Base-by-base conservation (phyloP, 2,888 invertebrate species). In the Acrobasis consociella region DNA sequence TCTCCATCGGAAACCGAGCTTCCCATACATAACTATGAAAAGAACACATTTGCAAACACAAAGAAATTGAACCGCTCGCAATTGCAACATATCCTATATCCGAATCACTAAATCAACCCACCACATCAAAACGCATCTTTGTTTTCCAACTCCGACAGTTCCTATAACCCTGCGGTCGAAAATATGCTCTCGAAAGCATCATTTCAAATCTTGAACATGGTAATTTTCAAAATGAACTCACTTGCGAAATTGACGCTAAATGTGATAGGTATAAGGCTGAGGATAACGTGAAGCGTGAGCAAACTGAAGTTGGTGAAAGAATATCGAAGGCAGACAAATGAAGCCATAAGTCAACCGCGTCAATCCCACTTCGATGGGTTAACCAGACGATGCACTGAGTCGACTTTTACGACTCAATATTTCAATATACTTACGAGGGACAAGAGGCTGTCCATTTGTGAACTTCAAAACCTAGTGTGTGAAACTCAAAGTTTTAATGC, bases 371-470 rank as follows among this genome's bases (percentile, higher is more conserved):
- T 83, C 80, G 81, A 83, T 87, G 84, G 85, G 88, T 89, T 87
- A 85, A 82, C 75, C 82, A 73, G 83, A 81, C 82, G 81, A 85
- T 78, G 82, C 81, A 77, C 74, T 73, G 79, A 76, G 82, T 77
- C 75, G 87, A 86, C 87, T 64, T 92, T 91, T 92, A 92, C 77
- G 90, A 83, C 82, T 82, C 83, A 78, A 91, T 92, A 91, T 90
- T 91, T 92, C 91, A 92, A 89, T 91, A 90, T 91, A 80, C 89
- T 91, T 92, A 92, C 86, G 90, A 92, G 91, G 83, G 72, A 73
- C 73, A 56, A 56, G 77, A 76, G 70, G 69, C 77, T 78, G 73
- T 73, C 78, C 81, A 75, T 78, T 79, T 78, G 77, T 17, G 51
- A 13, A 50, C 50, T 39, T 39, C 49, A 38, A 55, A 55, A 37